Evolutionary conservation across 1,140 invertebrate species (phyloP), one percentile per base, ranked within the genome.

Genomic region (Drosophila mojavensis): DNA sequence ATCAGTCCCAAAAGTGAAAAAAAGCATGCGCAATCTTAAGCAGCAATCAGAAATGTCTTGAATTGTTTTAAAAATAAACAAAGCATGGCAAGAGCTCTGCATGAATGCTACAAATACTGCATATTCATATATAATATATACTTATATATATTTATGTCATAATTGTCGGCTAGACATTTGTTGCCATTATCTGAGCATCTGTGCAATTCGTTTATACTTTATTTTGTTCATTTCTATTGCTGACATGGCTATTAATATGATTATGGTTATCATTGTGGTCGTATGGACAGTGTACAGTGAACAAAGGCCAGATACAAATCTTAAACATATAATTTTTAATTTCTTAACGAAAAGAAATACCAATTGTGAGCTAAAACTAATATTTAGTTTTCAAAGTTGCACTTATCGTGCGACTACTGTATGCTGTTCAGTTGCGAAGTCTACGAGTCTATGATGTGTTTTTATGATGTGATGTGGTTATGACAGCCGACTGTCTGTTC

Each of bases 21-120:
- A 59, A 20, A 48, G 9, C 6, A 50, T 7, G 20, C 33, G 20
- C 20, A 39, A 41, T 39, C 33, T 24, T 26, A 56, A 41, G n/a
- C 13, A 41, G 36, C 54, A 65, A 65, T 50, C 59, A 24, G 36
- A 55, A 54, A 54, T 36, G 36, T 69, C 68, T 55, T 43, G 10
- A n/a, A 79, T 81, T 84, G 62, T 77, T 85, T 78, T 30, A 63
- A 62, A 81, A 74, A 78, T 78, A 78, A 77, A 74, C 69, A 77
- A 74, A 67, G 24, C 30, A 69, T 48, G 30, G 36, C 17, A 6
- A 69, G 51, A 48, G 26, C 28, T 39, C 39, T 59, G 63, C 47
- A 41, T 39, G 17, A 51, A 36, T 48, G 61, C 47, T 26, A 26
- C 51, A 30, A 15, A 33, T 53, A 30, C 28, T 11, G 4, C 28